These are phyloP conservation scores for Neoseiulus cucumeris DNA, from an alignment of 1,140 invertebrate species.

Conservation along the genomic window DNA sequence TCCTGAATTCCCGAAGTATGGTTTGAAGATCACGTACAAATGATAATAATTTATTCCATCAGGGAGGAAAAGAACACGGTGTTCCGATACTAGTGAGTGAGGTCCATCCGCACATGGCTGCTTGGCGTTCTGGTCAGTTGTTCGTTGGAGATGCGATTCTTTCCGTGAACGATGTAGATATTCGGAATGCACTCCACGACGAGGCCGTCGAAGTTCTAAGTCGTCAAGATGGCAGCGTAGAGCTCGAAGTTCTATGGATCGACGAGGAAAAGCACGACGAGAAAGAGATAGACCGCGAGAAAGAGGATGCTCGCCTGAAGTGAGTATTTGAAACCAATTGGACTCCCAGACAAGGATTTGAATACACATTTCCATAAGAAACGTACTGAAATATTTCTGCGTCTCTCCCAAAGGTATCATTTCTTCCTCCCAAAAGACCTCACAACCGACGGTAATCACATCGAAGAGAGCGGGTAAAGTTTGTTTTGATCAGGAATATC, in stretches of 20 bases:
- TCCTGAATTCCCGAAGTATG: too few relatives aligned
- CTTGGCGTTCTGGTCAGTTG: constrained; percentile 41
- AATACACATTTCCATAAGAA: too few relatives aligned
- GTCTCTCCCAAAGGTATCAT: neutral
- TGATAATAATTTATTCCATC: constrained; percentile 11
- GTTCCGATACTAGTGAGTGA: constrained; percentile 68
- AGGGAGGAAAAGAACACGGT: constrained; percentile 63
- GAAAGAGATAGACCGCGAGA: neutral
- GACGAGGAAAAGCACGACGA: neutral
- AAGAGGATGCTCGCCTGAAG: neutral
- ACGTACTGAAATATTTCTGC: neutral
- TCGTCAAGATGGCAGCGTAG: constrained; percentile 24
- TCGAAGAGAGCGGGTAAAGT: neutral
- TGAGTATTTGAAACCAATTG: neutral
- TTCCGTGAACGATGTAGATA: constrained; percentile 50
- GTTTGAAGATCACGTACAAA: too few relatives aligned
- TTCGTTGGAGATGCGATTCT: constrained; percentile 65
- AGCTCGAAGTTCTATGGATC: neutral
- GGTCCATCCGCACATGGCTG: constrained; percentile 52
- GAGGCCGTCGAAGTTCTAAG: constrained; percentile 50
- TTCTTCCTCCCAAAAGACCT: constrained; percentile 8
- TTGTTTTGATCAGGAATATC: too few relatives aligned
- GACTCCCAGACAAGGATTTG: too few relatives aligned
- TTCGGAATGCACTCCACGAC: constrained; percentile 43
- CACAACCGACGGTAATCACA: neutral